Conservation (phyloP, 2,888 invertebrate species). For the Clunio marinus region DNA sequence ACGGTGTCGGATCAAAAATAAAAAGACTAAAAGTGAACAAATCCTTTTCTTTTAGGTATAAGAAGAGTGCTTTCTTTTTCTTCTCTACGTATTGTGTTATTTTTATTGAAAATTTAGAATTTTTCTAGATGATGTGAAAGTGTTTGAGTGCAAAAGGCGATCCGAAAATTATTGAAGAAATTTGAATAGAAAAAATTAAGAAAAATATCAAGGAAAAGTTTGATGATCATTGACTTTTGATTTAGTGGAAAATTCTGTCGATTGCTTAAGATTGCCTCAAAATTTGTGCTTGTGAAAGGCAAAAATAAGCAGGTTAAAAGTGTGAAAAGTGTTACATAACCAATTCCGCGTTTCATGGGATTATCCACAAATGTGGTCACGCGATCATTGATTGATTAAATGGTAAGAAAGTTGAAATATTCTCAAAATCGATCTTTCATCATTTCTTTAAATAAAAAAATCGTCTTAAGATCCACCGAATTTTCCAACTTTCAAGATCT, state of each 20-base stretch:
- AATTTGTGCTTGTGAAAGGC: too few relatives aligned
- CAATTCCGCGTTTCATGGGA: background rate
- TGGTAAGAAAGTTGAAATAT: background rate
- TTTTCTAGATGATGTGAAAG: background rate
- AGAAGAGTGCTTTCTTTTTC: slow-evolving; percentile 15
- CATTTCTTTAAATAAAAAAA: slow-evolving; percentile 4
- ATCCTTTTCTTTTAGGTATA: slow-evolving; percentile 14
- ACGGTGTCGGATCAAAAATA: slow-evolving; percentile 24
- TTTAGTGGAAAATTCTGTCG: background rate
- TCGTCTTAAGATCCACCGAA: slow-evolving; percentile 30
- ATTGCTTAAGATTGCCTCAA: too few relatives aligned
- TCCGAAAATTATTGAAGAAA: background rate
- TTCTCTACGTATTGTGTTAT: slow-evolving; percentile 20
- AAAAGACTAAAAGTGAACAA: background rate
- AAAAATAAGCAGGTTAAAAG: background rate
- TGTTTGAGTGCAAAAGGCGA: background rate
- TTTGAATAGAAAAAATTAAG: background rate
- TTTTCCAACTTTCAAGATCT: slow-evolving; percentile 24
- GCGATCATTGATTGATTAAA: background rate
- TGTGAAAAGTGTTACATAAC: slow-evolving; percentile 6
- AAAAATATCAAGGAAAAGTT: background rate
- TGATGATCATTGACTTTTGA: background rate
- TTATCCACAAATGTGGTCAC: background rate
- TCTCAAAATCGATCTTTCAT: background rate
- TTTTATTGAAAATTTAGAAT: slow-evolving; percentile 18